Evolutionary conservation across 1,140 invertebrate species (phyloP), one percentile per base, ranked within the genome.

Genomic region (Dolichoris vasculosae): DNA sequence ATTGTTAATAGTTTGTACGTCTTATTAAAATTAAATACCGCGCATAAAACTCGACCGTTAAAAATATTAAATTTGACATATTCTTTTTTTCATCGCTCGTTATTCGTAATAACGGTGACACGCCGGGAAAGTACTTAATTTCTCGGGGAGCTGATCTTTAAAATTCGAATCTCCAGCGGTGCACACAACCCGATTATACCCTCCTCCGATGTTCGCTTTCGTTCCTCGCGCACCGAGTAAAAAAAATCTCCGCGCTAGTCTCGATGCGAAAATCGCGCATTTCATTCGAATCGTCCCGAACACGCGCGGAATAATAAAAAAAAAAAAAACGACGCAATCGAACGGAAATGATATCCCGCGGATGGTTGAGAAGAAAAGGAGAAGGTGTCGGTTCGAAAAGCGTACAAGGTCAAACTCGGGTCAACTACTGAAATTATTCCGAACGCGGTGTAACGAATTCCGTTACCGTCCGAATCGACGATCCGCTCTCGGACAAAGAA

Each of bases 111-210:
- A 17, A 17, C 20, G 26, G 1, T 3, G 13, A 40, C 43, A 43
- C 43, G 23, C 11, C 43, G 69, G 43, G 15, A 20, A 73, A 43
- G 23, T 73, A 69, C n/a, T n/a, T 73, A n/a, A 73, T 73, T 43
- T 43, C 9, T 9, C 43, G 13, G 15, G 17, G 15, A 43, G 38
- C 8, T n/a, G 20, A 4, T 4, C 32, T 69, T 20, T 17, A 15
- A 43, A 43, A 73, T n/a, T 73, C 23, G 20, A 73, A 73, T 73
- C 69, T n/a, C n/a, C n/a, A n/a, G n/a, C n/a, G n/a, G n/a, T n/a
- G n/a, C n/a, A n/a, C n/a, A n/a, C n/a, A n/a, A n/a, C n/a, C n/a
- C n/a, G n/a, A n/a, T n/a, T n/a, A n/a, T n/a, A n/a, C n/a, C n/a
- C n/a, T n/a, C n/a, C n/a, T n/a, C n/a, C n/a, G n/a, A n/a, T n/a